Evolutionary conservation across 2,888 invertebrate genomes (phyloP).

Genomic region (Prenolepis imparis): DNA sequence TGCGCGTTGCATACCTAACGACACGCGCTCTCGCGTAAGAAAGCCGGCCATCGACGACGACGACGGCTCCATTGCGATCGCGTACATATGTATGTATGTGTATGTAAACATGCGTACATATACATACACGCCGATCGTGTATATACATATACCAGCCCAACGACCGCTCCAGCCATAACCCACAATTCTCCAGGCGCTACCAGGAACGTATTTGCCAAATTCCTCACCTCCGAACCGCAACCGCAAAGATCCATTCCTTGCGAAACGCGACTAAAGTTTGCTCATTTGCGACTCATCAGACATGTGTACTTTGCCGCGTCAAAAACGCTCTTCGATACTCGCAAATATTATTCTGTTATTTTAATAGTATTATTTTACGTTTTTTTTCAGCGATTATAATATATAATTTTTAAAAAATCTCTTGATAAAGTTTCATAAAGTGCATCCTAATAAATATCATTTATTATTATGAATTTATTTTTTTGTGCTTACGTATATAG

Average conservation of each 20-base stretch:
- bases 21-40: constrained; percentile 65
- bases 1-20: constrained; percentile 76
- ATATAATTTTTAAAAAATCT: not conserved
- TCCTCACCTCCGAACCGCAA: constrained; percentile 31
- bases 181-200: constrained; percentile 44
- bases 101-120: not conserved
- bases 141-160: constrained; percentile 41
- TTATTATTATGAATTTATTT: not conserved
- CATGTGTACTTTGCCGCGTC: no score
- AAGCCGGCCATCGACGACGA: constrained; percentile 69
- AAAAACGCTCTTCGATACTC: not conserved
- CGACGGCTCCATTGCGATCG: constrained; percentile 58
- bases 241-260: not conserved
- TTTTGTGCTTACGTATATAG: not conserved
- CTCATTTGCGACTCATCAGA: not conserved
- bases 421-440: not conserved
- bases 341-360: not conserved
- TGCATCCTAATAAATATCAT: not conserved
- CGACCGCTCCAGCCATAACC: constrained; percentile 42
- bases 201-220: constrained; percentile 48
- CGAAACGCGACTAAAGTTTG: not conserved
- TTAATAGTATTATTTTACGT: not conserved
- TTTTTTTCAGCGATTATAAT: not conserved
- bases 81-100: not conserved
- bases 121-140: not conserved